Evolutionary conservation across 2,797 vertebrate genomes (phyloP).

Genomic region (Peromyscus eremicus): DNA sequence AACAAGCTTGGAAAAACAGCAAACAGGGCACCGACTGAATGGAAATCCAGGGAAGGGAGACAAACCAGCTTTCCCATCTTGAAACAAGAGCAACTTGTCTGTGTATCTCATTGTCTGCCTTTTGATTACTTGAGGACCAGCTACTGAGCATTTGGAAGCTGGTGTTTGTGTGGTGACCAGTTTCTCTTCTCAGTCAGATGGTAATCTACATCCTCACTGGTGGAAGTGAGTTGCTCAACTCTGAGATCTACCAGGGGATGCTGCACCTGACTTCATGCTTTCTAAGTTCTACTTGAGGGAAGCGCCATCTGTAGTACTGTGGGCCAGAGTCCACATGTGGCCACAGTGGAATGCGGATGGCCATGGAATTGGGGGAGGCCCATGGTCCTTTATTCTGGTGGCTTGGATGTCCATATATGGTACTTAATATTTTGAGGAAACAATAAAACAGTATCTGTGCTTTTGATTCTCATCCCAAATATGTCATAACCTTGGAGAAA

Average conservation of each 20-base stretch:
- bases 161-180: background rate
- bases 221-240: background rate
- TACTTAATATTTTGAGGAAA: background rate
- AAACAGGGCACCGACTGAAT: background rate
- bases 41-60: background rate
- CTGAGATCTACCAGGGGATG: background rate
- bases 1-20: background rate
- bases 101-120: background rate
- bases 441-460: background rate
- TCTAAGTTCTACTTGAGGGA: background rate
- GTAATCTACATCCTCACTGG: fast-evolving
- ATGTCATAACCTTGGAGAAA: background rate
- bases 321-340: background rate
- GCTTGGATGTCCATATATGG: background rate
- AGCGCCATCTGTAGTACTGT: background rate
- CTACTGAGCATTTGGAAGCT: background rate
- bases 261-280: background rate
- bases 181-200: background rate
- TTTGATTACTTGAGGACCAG: background rate
- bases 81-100: background rate
- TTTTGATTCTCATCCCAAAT: background rate
- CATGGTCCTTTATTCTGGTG: fast-evolving
- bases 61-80: background rate
- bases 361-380: background rate
- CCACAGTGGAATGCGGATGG: too few relatives aligned